Percentiles rank a stretch among this genome's conserved stretches.
Conservation (phyloP, 1,140 invertebrate genomes). For the Maconellicoccus hirsutus region DNA sequence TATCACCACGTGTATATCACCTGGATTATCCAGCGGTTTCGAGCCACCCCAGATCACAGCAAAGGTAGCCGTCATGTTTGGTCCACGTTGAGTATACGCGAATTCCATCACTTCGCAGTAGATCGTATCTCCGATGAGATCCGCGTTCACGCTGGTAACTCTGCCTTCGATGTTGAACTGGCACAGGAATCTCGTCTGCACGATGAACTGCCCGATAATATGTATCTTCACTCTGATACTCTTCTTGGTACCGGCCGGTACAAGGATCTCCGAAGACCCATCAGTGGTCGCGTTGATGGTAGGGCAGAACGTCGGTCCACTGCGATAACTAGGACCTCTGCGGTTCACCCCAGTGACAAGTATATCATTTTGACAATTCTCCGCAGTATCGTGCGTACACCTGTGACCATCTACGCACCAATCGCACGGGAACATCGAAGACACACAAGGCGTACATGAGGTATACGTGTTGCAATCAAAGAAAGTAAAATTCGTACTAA, state of each 20-base stretch:
- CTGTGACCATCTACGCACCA: conserved; percentile 94
- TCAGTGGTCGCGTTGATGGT: conserved; percentile 79
- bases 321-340: conserved; percentile 78
- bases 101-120: conserved; percentile 89
- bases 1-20: conserved; percentile 81
- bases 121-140: conserved; percentile 80
- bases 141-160: conserved; percentile 80
- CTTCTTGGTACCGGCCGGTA: conserved; percentile 79
- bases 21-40: conserved; percentile 87
- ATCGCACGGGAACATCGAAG: conserved; percentile 85
- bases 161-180: conserved; percentile 93
- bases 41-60: conserved; percentile 91
- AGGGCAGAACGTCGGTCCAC: conserved; percentile 84
- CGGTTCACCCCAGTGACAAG: conserved; percentile 78
- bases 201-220: conserved; percentile 87
- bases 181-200: conserved; percentile 85
- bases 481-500: conserved; percentile 92
- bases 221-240: conserved; percentile 85
- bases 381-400: conserved; percentile 89
- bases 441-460: conserved; percentile 87
- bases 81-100: conserved; percentile 74
- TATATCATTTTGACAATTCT: conserved; percentile 89
- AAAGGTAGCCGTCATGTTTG: conserved; percentile 86
- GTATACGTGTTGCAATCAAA: conserved; percentile 94
- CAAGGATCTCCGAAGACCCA: conserved; percentile 77